Percentiles rank a stretch among this genome's conserved stretches.
Evolutionary conservation across 1,140 invertebrate species (phyloP).

Genomic region (Drosophila santomea): DNA sequence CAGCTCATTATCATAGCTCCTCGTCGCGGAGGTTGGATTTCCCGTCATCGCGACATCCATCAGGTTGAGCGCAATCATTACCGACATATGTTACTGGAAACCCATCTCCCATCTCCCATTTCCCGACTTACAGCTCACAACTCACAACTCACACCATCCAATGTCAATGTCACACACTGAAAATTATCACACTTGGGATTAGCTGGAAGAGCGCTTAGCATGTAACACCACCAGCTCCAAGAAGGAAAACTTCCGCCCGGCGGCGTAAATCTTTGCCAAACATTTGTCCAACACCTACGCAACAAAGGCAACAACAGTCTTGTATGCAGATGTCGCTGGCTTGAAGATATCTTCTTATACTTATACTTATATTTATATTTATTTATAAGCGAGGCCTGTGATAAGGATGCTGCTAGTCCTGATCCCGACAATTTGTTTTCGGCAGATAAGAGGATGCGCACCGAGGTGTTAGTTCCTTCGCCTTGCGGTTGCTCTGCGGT

Average conservation of each 20-base stretch:
- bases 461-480: slow-evolving; percentile 72
- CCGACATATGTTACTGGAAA: slow-evolving; percentile 74
- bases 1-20: slow-evolving; percentile 55
- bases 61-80: slow-evolving; percentile 63
- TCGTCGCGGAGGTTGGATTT: slow-evolving; percentile 25
- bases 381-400: slow-evolving; percentile 23
- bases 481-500: slow-evolving; percentile 54
- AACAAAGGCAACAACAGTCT: background rate
- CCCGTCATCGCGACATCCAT: slow-evolving; percentile 51
- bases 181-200: slow-evolving; percentile 75
- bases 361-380: slow-evolving; percentile 41
- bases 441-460: slow-evolving; percentile 59
- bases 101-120: slow-evolving; percentile 44
- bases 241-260: slow-evolving; percentile 60
- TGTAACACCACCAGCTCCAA: slow-evolving; percentile 7
- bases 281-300: slow-evolving; percentile 78
- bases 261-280: slow-evolving; percentile 63
- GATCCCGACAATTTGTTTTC: slow-evolving; percentile 53
- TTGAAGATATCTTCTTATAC: slow-evolving; percentile 12
- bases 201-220: slow-evolving; percentile 57
- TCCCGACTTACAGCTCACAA: slow-evolving; percentile 11
- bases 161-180: slow-evolving; percentile 67
- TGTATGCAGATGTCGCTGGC: slow-evolving; percentile 64
- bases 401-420: slow-evolving; percentile 52
- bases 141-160: slow-evolving; percentile 47